Percentiles rank a stretch among this genome's conserved stretches.
Evolutionary conservation across 2,113 vertebrate genomes (phyloP).

Genomic region (Nothoprocta perdicaria): DNA sequence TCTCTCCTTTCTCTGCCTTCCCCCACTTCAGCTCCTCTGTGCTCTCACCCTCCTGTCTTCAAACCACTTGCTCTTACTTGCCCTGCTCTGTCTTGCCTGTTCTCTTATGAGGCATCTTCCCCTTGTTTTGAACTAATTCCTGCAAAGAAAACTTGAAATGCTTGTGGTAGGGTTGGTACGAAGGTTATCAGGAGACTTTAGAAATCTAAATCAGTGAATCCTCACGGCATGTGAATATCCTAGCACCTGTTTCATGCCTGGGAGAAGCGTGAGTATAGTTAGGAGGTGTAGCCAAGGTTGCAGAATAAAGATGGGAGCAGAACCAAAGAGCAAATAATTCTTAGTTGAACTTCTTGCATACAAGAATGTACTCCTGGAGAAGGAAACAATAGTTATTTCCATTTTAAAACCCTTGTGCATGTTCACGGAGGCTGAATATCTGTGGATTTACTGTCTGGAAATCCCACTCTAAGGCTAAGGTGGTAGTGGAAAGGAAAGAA

Average conservation of each 20-base stretch:
- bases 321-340: background rate
- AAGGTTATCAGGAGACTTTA: background rate
- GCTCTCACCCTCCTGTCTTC: background rate
- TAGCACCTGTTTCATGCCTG: background rate
- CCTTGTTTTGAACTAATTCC: background rate
- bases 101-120: background rate
- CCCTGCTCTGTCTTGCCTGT: background rate
- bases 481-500: background rate
- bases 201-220: background rate
- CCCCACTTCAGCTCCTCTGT: constrained; percentile 14
- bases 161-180: background rate
- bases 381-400: background rate
- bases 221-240: background rate
- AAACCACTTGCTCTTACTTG: background rate
- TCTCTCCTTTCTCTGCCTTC: constrained; percentile 33
- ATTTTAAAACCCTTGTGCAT: background rate
- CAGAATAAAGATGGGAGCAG: background rate
- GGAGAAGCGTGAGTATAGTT: background rate
- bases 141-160: background rate
- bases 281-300: background rate
- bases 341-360: background rate
- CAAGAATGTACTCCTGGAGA: background rate
- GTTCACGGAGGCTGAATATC: background rate
- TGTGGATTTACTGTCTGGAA: rapidly evolving
- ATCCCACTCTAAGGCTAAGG: background rate